phyloP scores from a whole-genome alignment of 92 coral and sea anemone genomes.

The Porites evermanni region DNA sequence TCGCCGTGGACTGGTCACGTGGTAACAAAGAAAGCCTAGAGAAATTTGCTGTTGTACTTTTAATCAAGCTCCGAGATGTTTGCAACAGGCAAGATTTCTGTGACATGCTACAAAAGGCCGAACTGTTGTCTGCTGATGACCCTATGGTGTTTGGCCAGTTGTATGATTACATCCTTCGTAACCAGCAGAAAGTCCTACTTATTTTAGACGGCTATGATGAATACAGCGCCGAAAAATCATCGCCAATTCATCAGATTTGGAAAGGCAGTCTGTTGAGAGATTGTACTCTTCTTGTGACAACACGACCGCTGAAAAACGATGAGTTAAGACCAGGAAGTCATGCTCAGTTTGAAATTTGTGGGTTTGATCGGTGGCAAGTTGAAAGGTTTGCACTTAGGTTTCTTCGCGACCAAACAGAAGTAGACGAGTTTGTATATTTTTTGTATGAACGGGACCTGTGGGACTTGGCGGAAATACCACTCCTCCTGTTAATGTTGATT shows the following conservation, averaged over 20 bases:
- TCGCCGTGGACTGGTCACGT: conserved; percentile 28
- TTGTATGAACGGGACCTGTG: neutral
- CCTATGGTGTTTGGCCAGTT: neutral
- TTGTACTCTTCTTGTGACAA: conserved; percentile 17
- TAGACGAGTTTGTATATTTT: neutral
- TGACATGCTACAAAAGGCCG: neutral
- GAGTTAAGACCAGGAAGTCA: conserved; percentile 1
- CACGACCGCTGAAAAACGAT: neutral
- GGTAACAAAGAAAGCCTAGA: conserved; percentile 18
- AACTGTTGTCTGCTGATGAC: conserved; percentile 20
- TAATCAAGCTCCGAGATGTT: conserved; percentile 20
- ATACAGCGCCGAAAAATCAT: conserved; percentile 5
- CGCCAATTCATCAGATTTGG: conserved; percentile 10
- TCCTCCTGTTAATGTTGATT: conserved; percentile 7
- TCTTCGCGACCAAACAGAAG: neutral
- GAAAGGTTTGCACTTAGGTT: neutral
- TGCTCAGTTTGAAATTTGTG: conserved; percentile 22
- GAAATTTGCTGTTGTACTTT: conserved; percentile 18
- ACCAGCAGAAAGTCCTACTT: conserved; percentile 20
- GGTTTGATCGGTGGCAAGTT: conserved; percentile 14
- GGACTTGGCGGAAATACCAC: conserved; percentile 25
- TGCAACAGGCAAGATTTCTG: neutral
- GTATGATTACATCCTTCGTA: neutral
- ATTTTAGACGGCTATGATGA: conserved; percentile 42
- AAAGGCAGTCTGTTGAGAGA: conserved; percentile 22